Evolutionary conservation across 2,113 vertebrate genomes (phyloP), one percentile per base, ranked within the genome.

Genomic region (Triplophysa dalaica): DNA sequence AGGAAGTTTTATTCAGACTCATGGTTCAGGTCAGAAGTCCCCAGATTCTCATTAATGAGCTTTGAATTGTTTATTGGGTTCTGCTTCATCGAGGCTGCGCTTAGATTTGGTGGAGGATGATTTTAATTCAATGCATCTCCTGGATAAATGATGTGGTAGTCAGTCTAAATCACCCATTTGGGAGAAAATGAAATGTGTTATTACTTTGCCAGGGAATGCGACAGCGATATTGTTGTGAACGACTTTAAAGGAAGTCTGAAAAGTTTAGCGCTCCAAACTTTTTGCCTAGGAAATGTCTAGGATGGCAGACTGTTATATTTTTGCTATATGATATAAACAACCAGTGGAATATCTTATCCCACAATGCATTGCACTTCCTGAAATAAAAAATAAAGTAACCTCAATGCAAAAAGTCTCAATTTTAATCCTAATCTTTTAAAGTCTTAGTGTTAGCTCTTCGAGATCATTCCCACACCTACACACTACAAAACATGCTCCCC

Each of bases 31-130:
- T 81, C 38, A 60, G 75, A 52, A 50, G 21, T 60, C 43, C 14
- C 67, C 21, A 26, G 56, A 60, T 29, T 56, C 79, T 75, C 63
- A 75, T 68, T 81, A 66, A 41, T 12, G 13, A 81, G 63, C 56
- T 63, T 21, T 64, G 22, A 50, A 29, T 33, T 64, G 74, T 48
- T 29, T 52, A 29, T 13, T 13, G 16, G 17, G 17, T 64, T 58
- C n/a, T 21, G 54, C 54, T 58, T 58, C 19, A 21, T 21, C 17
- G 17, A 63, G 22, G 29, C 43, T 50, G 60, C 24, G 26, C 16
- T 52, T 61, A 66, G 63, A 56, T 29, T n/a, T 8, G 1, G 1
- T 6, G 10, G 17, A 33, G 62, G 21, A 65, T 33, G n/a, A 52
- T 41, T 54, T 41, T 52, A 54, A 22, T 50, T 50, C 45, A 64